Percentiles rank a stretch among this genome's conserved stretches.
Evolutionary conservation across 2,113 vertebrate genomes (phyloP).

Genomic region (Petrocephalus microphthalmus): DNA sequence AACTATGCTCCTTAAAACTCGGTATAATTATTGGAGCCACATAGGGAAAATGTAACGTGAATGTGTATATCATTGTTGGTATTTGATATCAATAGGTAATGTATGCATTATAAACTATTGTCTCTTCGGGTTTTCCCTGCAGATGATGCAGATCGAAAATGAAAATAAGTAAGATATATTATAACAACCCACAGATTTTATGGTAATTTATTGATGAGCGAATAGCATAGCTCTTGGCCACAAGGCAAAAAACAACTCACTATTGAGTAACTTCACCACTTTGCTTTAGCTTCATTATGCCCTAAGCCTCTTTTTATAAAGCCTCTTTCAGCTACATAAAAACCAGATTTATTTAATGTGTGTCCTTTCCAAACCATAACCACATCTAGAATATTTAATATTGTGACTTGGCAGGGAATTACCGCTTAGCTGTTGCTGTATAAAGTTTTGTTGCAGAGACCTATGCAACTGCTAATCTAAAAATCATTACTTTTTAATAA

Average conservation of each 20-base stretch:
- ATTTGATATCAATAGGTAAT: neutral
- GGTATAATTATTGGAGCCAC: neutral
- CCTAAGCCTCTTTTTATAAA: neutral
- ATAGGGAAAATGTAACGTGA: neutral
- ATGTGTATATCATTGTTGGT: neutral
- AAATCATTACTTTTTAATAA: neutral
- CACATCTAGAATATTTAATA: slow-evolving; percentile 24
- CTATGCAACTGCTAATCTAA: neutral
- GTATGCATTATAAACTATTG: neutral
- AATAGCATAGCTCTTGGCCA: neutral
- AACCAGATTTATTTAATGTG: neutral
- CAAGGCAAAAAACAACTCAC: neutral
- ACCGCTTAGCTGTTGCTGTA: slow-evolving; percentile 2
- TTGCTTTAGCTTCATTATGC: slow-evolving; percentile 2
- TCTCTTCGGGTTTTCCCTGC: neutral
- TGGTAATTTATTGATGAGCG: neutral
- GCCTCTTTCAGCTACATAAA: slow-evolving; percentile 5
- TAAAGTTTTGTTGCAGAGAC: slow-evolving; percentile 3
- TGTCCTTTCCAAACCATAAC: slow-evolving; percentile 6
- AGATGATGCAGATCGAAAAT: neutral
- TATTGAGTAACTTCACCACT: slow-evolving; percentile 13
- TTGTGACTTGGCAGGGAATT: slow-evolving; percentile 6
- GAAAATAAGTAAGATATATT: neutral
- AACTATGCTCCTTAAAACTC: neutral
- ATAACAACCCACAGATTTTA: neutral